Evolutionary conservation across 2,113 vertebrate genomes (phyloP).

Genomic region (Syngnathoides biaculeatus): DNA sequence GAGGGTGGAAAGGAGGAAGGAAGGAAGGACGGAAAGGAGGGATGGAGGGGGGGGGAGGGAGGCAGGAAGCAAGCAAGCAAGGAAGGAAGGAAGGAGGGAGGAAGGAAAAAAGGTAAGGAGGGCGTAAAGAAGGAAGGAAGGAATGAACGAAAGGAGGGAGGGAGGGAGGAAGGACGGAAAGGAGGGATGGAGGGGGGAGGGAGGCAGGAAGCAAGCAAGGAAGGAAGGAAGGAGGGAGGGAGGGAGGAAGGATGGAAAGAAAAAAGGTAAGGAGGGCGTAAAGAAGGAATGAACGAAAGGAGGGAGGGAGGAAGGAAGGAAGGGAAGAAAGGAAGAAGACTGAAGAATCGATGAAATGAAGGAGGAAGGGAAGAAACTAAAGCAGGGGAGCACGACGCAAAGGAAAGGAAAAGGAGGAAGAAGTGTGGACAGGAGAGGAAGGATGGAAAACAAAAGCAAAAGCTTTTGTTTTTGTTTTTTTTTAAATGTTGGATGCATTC

Average conservation of each 20-base stretch:
- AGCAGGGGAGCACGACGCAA: neutral
- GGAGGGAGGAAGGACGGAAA: neutral
- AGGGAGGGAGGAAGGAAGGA: neutral
- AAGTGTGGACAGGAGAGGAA: no score
- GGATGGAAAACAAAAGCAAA: neutral
- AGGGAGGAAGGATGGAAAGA: neutral
- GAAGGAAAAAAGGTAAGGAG: neutral
- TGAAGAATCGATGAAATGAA: neutral
- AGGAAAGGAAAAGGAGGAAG: neutral
- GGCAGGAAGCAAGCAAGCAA: neutral
- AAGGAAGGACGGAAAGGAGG: neutral
- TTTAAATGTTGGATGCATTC: no score
- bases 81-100: neutral
- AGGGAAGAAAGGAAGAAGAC: neutral
- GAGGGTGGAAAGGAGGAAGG: neutral
- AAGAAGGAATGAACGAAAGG: neutral
- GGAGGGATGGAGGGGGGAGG: neutral
- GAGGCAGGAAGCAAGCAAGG: no score
- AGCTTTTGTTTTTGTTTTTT: no score
- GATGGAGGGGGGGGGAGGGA: neutral
- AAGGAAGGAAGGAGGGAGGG: neutral
- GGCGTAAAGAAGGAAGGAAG: neutral
- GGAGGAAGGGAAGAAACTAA: neutral
- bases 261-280: neutral
- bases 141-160: neutral